Evolutionary conservation across 1,140 invertebrate genomes (phyloP).

Genomic region (Drosophila elegans): DNA sequence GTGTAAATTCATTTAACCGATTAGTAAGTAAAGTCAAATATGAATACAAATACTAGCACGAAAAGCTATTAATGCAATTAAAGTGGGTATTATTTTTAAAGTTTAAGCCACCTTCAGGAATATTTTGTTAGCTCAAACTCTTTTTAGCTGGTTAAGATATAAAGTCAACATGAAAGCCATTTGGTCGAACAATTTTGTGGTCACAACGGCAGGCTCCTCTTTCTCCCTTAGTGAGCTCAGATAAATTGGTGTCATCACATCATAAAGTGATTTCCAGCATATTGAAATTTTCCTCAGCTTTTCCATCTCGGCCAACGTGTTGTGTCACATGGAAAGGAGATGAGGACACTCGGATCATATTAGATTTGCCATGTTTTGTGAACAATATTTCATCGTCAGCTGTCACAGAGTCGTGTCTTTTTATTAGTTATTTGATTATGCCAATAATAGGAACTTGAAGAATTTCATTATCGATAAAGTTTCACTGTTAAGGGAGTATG

Average conservation of each 20-base stretch:
- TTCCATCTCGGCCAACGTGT: constrained; percentile 21
- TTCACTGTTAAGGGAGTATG: constrained; percentile 28
- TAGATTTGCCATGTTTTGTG: constrained; percentile 62
- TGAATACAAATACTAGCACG: too few relatives aligned
- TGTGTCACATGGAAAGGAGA: constrained; percentile 34
- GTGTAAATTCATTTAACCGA: too few relatives aligned
- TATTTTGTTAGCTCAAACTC: neutral
- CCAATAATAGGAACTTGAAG: constrained; percentile 76
- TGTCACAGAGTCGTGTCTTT: constrained; percentile 50
- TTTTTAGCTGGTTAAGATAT: constrained; percentile 9
- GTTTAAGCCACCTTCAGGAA: neutral
- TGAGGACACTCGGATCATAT: constrained; percentile 47
- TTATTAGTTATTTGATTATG: constrained; percentile 78
- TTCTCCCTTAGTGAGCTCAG: constrained; percentile 25
- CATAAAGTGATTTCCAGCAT: constrained; percentile 84
- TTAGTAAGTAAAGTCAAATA: too few relatives aligned
- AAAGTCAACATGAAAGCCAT: constrained; percentile 14
- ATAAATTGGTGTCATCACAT: constrained; percentile 84
- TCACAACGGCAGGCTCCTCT: constrained; percentile 9
- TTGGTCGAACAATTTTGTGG: constrained; percentile 29
- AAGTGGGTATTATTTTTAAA: too few relatives aligned
- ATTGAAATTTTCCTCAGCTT: constrained; percentile 73
- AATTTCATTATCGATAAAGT: constrained; percentile 78
- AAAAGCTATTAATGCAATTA: too few relatives aligned
- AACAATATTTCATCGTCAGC: constrained; percentile 79